Conservation (phyloP, 2,113 vertebrate species). For the Cebus imitator region DNA sequence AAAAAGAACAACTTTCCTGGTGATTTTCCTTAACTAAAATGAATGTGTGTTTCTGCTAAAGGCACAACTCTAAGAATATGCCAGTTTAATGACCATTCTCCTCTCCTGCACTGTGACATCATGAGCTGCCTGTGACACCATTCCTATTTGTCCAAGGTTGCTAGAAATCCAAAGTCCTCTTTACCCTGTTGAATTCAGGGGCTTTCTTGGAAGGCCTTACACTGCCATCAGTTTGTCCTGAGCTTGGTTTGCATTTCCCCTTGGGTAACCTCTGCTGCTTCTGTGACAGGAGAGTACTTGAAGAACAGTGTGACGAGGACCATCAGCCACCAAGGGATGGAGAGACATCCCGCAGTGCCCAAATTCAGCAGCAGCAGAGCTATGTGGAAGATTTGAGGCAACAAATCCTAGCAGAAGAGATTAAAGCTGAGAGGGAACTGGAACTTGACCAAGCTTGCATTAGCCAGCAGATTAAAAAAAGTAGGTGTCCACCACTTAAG, state of each 20-base stretch:
- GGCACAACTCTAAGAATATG: slow-evolving; percentile 26
- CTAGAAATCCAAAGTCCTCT: slow-evolving; percentile 5
- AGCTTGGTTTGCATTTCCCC: background rate
- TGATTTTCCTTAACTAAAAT: slow-evolving; percentile 47
- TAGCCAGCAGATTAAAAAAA: slow-evolving; percentile 86
- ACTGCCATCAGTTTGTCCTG: background rate
- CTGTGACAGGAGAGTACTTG: slow-evolving; percentile 75
- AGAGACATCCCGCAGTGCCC: slow-evolving; percentile 74
- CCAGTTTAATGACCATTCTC: background rate
- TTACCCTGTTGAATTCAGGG: background rate
- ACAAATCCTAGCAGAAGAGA: slow-evolving; percentile 89
- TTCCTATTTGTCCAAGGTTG: slow-evolving; percentile 29
- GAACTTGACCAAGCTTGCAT: slow-evolving; percentile 87
- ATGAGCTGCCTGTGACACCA: slow-evolving; percentile 57
- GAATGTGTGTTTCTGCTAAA: slow-evolving; percentile 29
- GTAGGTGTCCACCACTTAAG: slow-evolving; percentile 81
- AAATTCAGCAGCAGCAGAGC: slow-evolving; percentile 85
- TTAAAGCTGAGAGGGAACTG: slow-evolving; percentile 87
- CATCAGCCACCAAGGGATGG: slow-evolving; percentile 72
- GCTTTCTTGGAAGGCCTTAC: background rate
- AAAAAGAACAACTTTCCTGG: slow-evolving; percentile 17
- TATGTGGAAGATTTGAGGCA: slow-evolving; percentile 88
- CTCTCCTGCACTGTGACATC: slow-evolving; percentile 66
- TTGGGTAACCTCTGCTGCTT: slow-evolving; percentile 65
- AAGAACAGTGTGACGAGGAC: slow-evolving; percentile 72